Percentiles rank a stretch among this genome's conserved stretches.
These are phyloP conservation scores for Chaetodon auriga DNA, from an alignment of 2,113 vertebrate species.

Conservation along the genomic window DNA sequence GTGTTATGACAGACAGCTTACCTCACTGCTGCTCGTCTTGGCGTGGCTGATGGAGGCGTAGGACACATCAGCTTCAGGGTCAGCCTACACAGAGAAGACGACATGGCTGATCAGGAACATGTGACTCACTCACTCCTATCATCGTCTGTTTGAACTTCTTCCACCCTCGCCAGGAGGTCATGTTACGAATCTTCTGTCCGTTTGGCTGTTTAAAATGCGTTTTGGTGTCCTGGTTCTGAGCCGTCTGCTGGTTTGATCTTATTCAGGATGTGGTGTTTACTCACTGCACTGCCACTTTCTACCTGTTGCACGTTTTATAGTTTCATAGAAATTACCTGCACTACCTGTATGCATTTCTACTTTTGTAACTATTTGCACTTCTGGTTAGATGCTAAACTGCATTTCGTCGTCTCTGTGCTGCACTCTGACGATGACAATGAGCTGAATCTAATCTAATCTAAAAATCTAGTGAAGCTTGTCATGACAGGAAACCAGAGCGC, in stretches of 20 bases:
- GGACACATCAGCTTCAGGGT: background rate
- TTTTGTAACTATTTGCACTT: no score
- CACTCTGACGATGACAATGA: no score
- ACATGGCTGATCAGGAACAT: background rate
- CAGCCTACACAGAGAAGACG: constrained; percentile 5
- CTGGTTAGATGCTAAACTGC: no score
- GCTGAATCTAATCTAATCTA: no score
- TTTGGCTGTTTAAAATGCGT: no score
- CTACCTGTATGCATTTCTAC: no score
- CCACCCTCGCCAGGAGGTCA: background rate
- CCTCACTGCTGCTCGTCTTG: background rate
- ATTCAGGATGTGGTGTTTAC: background rate
- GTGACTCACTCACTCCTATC: background rate
- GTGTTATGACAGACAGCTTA: background rate
- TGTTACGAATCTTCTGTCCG: background rate
- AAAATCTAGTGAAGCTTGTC: no score
- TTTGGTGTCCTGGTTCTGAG: no score
- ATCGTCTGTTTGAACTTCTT: background rate
- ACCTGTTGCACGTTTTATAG: no score
- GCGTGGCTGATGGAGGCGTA: constrained; percentile 31
- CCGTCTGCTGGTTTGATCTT: background rate
- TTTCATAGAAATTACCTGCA: no score
- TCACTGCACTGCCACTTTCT: no score
- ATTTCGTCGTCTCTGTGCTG: no score
- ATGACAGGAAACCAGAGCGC: background rate